phyloP scores from a whole-genome alignment of 2,888 invertebrate genomes.

The Temnothorax rugatulus region DNA sequence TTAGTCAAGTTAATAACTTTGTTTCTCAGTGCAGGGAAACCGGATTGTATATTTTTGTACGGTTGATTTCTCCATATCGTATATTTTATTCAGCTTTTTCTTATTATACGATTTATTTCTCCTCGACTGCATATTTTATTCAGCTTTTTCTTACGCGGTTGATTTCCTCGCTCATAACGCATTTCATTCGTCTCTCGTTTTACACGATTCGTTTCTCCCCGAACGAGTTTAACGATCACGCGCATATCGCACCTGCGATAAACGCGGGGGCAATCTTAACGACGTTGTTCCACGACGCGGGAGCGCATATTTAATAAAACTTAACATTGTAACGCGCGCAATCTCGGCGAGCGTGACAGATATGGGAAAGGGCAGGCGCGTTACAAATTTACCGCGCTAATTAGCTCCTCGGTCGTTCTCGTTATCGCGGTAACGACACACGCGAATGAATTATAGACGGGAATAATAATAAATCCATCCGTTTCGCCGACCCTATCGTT shows the following conservation, averaged over 20 bases:
- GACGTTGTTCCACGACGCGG: not conserved
- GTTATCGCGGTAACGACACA: slow-evolving; percentile 23
- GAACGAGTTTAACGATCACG: not conserved
- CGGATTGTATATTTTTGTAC: not conserved
- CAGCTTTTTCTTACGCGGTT: not conserved
- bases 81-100: not conserved
- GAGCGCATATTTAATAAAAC: slow-evolving; percentile 8
- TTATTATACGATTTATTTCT: not conserved
- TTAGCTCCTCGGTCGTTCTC: slow-evolving; percentile 6
- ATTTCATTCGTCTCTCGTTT: too few species aligned
- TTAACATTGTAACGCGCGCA: not conserved
- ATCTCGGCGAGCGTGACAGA: slow-evolving; percentile 13
- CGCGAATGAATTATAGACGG: slow-evolving; percentile 27
- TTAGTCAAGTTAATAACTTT: too few species aligned
- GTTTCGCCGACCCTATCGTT: not conserved
- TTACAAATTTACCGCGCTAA: slow-evolving; percentile 47
- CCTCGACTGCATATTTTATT: not conserved
- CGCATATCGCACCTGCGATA: not conserved
- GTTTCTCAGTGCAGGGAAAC: not conserved
- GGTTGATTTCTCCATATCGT: not conserved
- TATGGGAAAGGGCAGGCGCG: not conserved
- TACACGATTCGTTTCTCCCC: not conserved
- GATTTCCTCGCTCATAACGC: not conserved
- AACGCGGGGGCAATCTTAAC: slow-evolving; percentile 1
- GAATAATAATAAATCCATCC: slow-evolving; percentile 26